Base-by-base conservation (phyloP, 2,888 invertebrate species). In the Limnephilus marmoratus region DNA sequence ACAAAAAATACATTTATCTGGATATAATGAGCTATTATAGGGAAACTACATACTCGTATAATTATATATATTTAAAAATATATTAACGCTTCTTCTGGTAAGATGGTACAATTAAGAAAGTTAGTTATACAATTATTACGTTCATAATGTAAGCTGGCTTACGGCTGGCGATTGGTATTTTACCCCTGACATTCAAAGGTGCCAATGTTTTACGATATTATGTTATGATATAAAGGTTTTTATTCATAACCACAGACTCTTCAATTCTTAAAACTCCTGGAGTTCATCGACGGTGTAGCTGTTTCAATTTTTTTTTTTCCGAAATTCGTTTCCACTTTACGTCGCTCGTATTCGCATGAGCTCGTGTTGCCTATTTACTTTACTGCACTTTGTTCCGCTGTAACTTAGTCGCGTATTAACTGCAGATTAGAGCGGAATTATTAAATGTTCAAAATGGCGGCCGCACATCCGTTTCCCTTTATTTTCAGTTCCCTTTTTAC, bases 381-480 rank as follows among this genome's bases (percentile, higher is more conserved):
- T 68, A n/a, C 68, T 68, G 68, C 68, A n/a, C 24, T 68, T 68
- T 68, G 83, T 34, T 24, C 83, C 83, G 83, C 37, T 24, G 83
- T 34, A 37, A 83, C 83, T 87, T 87, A 29, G 37, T 13, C 81
- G 85, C 83, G 92, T 88, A 92, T 92, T 91, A 92, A 41, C 83
- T 85, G 45, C 85, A 90, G 92, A 92, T 92, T 92, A 92, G 87
- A 88, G 85, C 68, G 91, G 81, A 92, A 92, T 91, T 83, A 89
- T 91, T 80, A 91, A 91, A 24, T 86, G 89, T 90, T 49, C 29
- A 80, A 90, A 90, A 92, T 88, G 88, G 82, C 86, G 49, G 68
- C 88, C 81, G 81, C 80, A 53, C 90, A 88, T 90, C 92, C 92
- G 89, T 91, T 92, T 81, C 89, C 88, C 29, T 92, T 87, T 90